Conservation (phyloP, 1,140 invertebrate genomes). For the Ditylenchus dipsaci region DNA sequence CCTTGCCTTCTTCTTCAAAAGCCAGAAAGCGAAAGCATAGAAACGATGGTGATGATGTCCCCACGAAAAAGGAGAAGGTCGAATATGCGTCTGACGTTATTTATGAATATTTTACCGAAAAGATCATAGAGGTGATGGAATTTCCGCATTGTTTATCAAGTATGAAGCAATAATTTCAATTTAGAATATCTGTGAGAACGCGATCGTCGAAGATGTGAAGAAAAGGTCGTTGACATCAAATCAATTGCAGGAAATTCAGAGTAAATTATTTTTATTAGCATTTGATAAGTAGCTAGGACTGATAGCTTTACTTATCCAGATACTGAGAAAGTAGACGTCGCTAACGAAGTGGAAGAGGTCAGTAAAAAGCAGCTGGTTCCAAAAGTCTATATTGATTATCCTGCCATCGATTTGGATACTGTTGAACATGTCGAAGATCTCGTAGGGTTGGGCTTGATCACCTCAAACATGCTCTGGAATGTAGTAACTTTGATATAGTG, state of each 20-base stretch:
- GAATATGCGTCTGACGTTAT: slow-evolving; percentile 1
- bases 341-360: background rate
- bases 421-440: slow-evolving; percentile 23
- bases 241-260: background rate
- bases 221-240: background rate
- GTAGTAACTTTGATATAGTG: slow-evolving; percentile 7
- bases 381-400: background rate
- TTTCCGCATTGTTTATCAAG: background rate
- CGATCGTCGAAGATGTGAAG: slow-evolving; percentile 1
- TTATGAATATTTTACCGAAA: slow-evolving; percentile 3
- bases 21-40: slow-evolving; percentile 9
- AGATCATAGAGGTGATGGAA: background rate
- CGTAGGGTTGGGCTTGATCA: slow-evolving; percentile 38
- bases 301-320: background rate
- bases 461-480: slow-evolving; percentile 41
- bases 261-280: background rate
- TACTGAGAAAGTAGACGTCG: background rate
- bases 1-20: background rate
- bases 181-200: background rate
- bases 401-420: slow-evolving; percentile 12
- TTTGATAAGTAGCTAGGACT: too few species aligned
- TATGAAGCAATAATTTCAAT: background rate
- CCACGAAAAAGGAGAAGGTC: background rate
- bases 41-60: background rate
- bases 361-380: background rate